These are phyloP conservation scores for Megalops cyprinoides DNA, from an alignment of 2,797 vertebrate species.

Conservation along the genomic window DNA sequence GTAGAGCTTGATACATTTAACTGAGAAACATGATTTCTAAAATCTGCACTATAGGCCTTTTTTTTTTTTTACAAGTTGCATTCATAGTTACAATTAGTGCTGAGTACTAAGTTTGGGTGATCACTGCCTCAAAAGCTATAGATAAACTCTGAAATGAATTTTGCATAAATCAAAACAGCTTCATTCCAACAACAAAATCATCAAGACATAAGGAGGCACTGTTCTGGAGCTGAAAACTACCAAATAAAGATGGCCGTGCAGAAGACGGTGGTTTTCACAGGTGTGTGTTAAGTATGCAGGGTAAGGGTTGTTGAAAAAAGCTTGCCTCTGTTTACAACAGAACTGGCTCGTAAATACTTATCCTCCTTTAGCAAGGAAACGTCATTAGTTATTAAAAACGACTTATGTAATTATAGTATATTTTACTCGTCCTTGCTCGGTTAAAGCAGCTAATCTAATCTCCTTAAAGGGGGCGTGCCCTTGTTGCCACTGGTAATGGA, in stretches of 20 bases:
- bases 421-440: background rate
- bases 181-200: too few relatives aligned
- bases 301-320: background rate
- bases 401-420: conserved; percentile 20
- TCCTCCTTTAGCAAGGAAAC: background rate
- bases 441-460: conserved; percentile 14
- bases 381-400: background rate
- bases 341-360: background rate
- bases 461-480: background rate
- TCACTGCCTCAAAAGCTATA: background rate
- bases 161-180: too few relatives aligned
- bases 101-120: background rate
- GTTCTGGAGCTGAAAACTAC: background rate
- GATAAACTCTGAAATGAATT: background rate
- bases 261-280: background rate
- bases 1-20: too few relatives aligned
- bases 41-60: too few relatives aligned
- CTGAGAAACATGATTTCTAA: too few relatives aligned
- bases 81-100: background rate
- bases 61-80: background rate
- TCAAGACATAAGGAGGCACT: background rate
- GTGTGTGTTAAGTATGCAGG: background rate
- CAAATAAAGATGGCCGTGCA: background rate
- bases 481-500: background rate
- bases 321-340: background rate